phyloP scores from a whole-genome alignment of 2,888 invertebrate genomes.

The Gastracanthus pulcherrimus region DNA sequence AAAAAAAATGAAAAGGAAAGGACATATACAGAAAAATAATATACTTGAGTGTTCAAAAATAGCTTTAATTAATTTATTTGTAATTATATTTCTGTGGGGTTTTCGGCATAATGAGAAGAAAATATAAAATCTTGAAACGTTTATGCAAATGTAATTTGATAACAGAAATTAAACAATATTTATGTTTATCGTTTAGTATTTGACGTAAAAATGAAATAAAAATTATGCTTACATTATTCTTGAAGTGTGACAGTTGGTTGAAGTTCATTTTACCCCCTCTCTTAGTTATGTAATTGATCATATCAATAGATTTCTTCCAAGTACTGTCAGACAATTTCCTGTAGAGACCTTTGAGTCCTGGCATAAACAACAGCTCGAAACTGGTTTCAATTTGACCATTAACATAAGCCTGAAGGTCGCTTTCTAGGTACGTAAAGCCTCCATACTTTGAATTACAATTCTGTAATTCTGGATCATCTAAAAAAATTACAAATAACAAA shows the following conservation, averaged over 20 bases:
- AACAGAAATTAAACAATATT: too few relatives aligned
- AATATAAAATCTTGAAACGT: too few relatives aligned
- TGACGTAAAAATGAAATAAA: too few relatives aligned
- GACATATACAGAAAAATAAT: too few relatives aligned
- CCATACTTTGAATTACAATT: slow-evolving; percentile 85
- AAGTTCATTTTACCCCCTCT: slow-evolving; percentile 84
- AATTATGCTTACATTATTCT: slow-evolving; percentile 64
- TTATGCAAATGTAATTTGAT: too few relatives aligned
- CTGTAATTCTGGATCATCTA: slow-evolving; percentile 62
- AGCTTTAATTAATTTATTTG: too few relatives aligned
- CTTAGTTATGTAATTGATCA: slow-evolving; percentile 88
- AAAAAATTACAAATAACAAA: slow-evolving; percentile 44
- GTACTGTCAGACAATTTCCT: slow-evolving; percentile 85
- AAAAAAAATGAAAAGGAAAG: too few relatives aligned
- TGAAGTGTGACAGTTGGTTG: slow-evolving; percentile 70
- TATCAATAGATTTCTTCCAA: slow-evolving; percentile 86
- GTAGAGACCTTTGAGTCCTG: slow-evolving; percentile 88
- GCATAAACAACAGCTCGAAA: slow-evolving; percentile 86
- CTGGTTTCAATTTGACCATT: slow-evolving; percentile 85
- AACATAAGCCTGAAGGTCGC: slow-evolving; percentile 80
- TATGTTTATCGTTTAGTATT: too few relatives aligned
- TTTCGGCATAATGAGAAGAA: too few relatives aligned
- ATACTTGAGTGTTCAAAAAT: too few relatives aligned
- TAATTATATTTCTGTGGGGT: too few relatives aligned
- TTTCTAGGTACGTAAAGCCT: slow-evolving; percentile 79